A percentile compares a stretch with the other conserved stretches of the same genome.
Conservation (phyloP, 2,797 vertebrate genomes). For the Platyrinchus mystaceus region DNA sequence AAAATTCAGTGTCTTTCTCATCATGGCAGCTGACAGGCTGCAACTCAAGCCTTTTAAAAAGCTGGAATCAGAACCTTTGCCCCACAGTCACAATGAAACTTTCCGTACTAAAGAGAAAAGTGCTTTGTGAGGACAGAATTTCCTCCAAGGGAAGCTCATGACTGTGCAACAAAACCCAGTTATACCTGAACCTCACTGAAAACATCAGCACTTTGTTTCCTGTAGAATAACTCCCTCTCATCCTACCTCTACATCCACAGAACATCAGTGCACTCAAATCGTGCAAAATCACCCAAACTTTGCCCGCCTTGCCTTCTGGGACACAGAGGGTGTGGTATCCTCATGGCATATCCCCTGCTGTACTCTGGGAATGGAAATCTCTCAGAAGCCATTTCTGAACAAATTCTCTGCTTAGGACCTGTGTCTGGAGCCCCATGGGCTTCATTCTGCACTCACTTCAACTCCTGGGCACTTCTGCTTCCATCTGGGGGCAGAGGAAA, state of each 20-base stretch:
- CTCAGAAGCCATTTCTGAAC: background rate
- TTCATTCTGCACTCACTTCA: background rate
- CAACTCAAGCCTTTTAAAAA: background rate
- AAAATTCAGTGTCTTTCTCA: background rate
- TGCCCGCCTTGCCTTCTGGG: rapidly evolving
- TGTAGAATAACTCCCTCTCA: background rate
- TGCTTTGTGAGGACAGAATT: background rate
- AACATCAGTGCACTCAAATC: background rate
- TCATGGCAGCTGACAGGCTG: background rate
- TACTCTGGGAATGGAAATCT: rapidly evolving
- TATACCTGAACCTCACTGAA: background rate
- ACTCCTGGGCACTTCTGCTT: background rate
- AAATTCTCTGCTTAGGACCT: background rate
- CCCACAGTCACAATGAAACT: background rate
- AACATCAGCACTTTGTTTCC: background rate
- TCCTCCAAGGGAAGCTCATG: background rate
- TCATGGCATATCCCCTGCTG: background rate
- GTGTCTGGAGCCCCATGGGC: background rate
- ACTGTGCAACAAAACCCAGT: background rate
- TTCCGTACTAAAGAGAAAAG: background rate
- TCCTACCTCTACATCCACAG: background rate
- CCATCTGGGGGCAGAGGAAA: background rate
- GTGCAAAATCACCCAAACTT: background rate
- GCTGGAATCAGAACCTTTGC: background rate
- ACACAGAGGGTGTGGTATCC: background rate